phyloP scores from a whole-genome alignment of 2,113 vertebrate genomes.

The Otis tarda region DNA sequence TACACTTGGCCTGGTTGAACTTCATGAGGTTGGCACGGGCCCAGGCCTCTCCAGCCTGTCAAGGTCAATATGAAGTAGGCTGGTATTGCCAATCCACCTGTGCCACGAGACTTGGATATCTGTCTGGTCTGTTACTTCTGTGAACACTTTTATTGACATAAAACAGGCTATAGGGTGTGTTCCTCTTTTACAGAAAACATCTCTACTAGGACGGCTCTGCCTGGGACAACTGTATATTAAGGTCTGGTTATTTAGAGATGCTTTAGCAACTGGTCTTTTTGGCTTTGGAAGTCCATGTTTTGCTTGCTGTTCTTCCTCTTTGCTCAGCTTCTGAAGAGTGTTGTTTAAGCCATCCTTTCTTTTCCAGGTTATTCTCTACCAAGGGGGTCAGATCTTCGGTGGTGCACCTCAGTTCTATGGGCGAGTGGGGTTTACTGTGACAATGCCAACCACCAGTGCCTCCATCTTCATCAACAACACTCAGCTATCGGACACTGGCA shows the following conservation, averaged over 20 bases:
- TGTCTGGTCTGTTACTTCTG: neutral
- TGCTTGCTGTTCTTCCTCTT: neutral
- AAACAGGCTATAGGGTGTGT: neutral
- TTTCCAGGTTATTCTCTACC: slow-evolving; percentile 95
- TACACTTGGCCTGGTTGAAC: no score
- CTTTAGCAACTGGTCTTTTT: neutral
- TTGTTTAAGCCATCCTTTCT: slow-evolving; percentile 48
- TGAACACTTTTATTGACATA: neutral
- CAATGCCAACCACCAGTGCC: slow-evolving; percentile 98
- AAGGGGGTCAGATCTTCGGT: slow-evolving; percentile 94
- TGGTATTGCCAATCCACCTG: neutral
- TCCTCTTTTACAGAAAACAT: neutral
- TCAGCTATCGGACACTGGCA: slow-evolving; percentile 95
- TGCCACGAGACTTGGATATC: neutral
- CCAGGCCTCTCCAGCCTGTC: no score
- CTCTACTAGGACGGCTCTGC: neutral
- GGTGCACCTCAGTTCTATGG: slow-evolving; percentile 90
- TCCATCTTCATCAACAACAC: slow-evolving; percentile 99
- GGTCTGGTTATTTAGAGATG: neutral
- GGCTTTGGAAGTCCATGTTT: neutral
- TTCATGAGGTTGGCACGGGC: no score
- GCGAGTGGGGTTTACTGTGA: slow-evolving; percentile 92
- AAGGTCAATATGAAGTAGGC: neutral
- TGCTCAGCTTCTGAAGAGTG: neutral
- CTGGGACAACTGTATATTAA: neutral